Base-by-base conservation (phyloP, 2,888 invertebrate species). In the Habrosyne pyritoides region DNA sequence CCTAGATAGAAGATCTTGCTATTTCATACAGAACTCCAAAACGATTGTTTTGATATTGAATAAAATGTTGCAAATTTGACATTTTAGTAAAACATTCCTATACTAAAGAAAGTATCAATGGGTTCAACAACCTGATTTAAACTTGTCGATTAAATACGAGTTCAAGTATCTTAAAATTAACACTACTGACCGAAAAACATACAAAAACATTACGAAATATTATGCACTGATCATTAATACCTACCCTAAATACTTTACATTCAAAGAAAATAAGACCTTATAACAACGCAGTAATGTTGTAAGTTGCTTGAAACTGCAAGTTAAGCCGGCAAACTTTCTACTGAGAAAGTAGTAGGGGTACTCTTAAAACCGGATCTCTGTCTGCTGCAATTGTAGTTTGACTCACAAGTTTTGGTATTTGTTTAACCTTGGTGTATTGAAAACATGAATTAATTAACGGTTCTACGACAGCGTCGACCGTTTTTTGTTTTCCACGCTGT, bases 151-250 rank as follows among this genome's bases (percentile, higher is more conserved):
- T 47, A 18, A 26, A 4, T 18, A 28, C 10, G 48, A 66, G 60
- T 71, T 75, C 73, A 71, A 62, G 49, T 57, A 71, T 73, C 67
- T 58, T 42, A 55, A 48, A 72, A 66, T 65, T 71, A 73, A 77
- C 75, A 78, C 83, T 78, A 83, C 79, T 88, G 83, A 87, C 89
- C 89, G 83, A 83, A 75, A 85, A 80, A 89, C 86, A 84, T 57
- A 86, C 81, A 79, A 81, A 71, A 67, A 60, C 60, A 69, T 84
- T 85, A 84, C 77, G 71, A 70, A 85, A 89, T 67, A 73, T 76
- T 73, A 73, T 66, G 71, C 61, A 66, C 59, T 53, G 61, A 60
- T 75, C 72, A 77, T 70, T 76, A 68, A 78, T 71, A n/a, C n/a
- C n/a, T n/a, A n/a, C n/a, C n/a, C n/a, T n/a, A n/a, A n/a, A n/a